Conservation (phyloP, 2,113 vertebrate species). For the Pholis gunnellus region DNA sequence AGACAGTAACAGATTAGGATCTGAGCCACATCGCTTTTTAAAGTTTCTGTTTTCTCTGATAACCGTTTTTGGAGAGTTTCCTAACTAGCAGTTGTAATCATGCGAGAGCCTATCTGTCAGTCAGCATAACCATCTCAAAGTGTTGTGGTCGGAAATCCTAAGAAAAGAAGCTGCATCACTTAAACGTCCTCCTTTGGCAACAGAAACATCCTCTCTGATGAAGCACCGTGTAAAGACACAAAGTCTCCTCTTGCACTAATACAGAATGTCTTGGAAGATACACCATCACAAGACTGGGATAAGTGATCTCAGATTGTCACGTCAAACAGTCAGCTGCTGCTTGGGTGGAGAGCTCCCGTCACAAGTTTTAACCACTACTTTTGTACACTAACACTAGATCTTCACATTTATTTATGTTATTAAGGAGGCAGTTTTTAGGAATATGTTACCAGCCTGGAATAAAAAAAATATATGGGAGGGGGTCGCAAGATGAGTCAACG, state of each 20-base stretch:
- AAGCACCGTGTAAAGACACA: background rate
- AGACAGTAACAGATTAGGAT: slow-evolving; percentile 37
- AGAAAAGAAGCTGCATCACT: slow-evolving; percentile 19
- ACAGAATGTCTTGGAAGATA: slow-evolving; percentile 37
- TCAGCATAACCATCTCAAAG: slow-evolving; percentile 17
- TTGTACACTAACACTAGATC: slow-evolving; percentile 26
- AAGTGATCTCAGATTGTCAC: slow-evolving; percentile 33
- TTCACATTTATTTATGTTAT: slow-evolving; percentile 17
- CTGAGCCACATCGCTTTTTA: slow-evolving; percentile 30
- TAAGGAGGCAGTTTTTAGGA: background rate
- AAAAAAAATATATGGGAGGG: background rate
- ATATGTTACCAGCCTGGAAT: background rate
- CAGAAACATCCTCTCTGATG: slow-evolving; percentile 18
- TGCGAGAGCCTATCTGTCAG: slow-evolving; percentile 41
- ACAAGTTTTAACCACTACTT: slow-evolving; percentile 10
- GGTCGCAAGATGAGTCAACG: background rate
- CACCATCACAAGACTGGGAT: slow-evolving; percentile 52
- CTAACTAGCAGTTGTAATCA: slow-evolving; percentile 30
- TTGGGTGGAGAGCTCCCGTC: slow-evolving; percentile 13
- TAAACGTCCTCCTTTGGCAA: background rate
- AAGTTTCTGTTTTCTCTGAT: slow-evolving; percentile 67
- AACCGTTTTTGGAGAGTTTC: slow-evolving; percentile 25
- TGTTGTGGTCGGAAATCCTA: slow-evolving; percentile 19
- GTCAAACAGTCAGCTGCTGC: slow-evolving; percentile 60
- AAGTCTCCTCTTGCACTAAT: slow-evolving; percentile 3